Conservation (phyloP, 2,888 invertebrate genomes). For the Tiphia femorata region DNA sequence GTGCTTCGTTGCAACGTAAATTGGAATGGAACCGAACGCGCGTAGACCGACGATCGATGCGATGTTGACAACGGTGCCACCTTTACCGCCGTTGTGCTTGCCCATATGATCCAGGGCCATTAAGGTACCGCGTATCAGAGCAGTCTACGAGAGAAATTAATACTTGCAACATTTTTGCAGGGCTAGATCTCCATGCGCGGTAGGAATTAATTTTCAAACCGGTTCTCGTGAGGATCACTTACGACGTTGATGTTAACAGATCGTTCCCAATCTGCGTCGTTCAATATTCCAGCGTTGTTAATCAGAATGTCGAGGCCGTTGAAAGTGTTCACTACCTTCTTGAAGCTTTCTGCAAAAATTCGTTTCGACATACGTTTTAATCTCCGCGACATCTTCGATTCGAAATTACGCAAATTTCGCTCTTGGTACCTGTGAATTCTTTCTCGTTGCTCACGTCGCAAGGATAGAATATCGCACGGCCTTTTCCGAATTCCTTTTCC, state of each 20-base stretch:
- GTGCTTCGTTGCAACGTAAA: conserved; percentile 73
- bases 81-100: conserved; percentile 69
- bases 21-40: conserved; percentile 62
- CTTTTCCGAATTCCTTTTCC: conserved; percentile 68
- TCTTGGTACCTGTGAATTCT: conserved; percentile 69
- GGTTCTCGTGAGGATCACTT: no score
- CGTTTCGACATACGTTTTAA: no score
- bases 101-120: conserved; percentile 67
- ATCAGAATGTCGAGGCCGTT: conserved; percentile 79
- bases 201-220: no score
- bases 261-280: conserved; percentile 79
- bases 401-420: no score
- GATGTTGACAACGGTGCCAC: conserved; percentile 76
- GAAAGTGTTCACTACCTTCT: conserved; percentile 63
- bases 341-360: conserved; percentile 65
- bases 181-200: no score
- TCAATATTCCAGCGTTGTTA: conserved; percentile 84
- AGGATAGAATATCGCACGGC: conserved; percentile 69
- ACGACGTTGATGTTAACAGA: conserved; percentile 83
- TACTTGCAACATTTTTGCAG: no score
- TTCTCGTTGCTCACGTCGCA: conserved; percentile 71
- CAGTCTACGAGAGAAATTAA: conserved; percentile 62
- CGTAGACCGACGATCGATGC: conserved; percentile 72
- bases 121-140: conserved; percentile 61
- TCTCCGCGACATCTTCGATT: no score